phyloP scores from a whole-genome alignment of 2,888 invertebrate genomes.

The Amphimallon solstitiale region DNA sequence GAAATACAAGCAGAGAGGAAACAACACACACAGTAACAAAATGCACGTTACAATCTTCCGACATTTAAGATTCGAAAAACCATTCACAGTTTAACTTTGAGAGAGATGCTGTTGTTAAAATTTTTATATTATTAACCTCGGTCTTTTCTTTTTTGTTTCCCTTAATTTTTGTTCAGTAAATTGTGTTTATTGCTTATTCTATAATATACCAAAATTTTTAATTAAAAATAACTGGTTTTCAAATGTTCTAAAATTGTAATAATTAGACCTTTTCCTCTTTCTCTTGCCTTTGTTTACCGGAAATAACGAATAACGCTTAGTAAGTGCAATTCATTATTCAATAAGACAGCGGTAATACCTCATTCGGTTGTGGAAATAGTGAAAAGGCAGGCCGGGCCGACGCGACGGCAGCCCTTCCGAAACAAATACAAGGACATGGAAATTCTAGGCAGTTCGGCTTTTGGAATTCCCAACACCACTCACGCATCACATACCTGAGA shows the following conservation, averaged over 20 bases:
- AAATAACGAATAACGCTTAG: slow-evolving; percentile 48
- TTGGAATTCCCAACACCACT: slow-evolving; percentile 42
- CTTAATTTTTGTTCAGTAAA: too few species aligned
- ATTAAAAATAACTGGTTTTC: background rate
- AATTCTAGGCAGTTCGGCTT: slow-evolving; percentile 32
- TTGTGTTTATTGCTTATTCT: background rate
- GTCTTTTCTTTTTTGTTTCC: too few species aligned
- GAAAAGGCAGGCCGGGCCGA: slow-evolving; percentile 40
- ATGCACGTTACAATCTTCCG: too few species aligned
- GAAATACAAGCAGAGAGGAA: too few species aligned
- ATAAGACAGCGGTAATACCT: slow-evolving; percentile 55
- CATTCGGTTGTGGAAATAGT: slow-evolving; percentile 48
- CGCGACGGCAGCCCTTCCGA: slow-evolving; percentile 27
- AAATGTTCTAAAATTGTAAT: background rate
- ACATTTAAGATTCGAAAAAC: background rate
- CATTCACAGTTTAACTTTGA: background rate
- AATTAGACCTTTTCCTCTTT: slow-evolving; percentile 4
- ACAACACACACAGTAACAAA: too few species aligned
- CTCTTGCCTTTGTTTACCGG: background rate
- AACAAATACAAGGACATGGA: slow-evolving; percentile 20
- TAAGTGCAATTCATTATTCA: slow-evolving; percentile 56
- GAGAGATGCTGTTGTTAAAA: background rate
- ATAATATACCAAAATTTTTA: too few species aligned
- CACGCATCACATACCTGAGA: slow-evolving; percentile 43
- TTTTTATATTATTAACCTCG: too few species aligned